A percentile compares a stretch with the other conserved stretches of the same genome.
Conservation (phyloP, 2,888 invertebrate genomes). For the Entomobrya proxima region DNA sequence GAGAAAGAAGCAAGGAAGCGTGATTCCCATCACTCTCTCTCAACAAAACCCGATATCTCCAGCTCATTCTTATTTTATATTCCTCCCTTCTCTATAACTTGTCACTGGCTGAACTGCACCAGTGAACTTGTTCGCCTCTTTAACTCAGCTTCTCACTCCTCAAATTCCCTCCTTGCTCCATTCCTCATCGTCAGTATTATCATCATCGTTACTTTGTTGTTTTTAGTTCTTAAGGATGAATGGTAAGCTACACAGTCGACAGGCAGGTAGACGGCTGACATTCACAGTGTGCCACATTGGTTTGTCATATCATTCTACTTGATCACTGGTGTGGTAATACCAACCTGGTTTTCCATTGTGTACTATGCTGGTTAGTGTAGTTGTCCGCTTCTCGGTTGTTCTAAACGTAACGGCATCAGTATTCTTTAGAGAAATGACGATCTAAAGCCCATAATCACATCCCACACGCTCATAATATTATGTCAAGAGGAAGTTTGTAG, state of each 20-base stretch:
- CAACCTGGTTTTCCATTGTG: not conserved
- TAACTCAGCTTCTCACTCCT: not conserved
- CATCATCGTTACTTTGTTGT: conserved; percentile 42
- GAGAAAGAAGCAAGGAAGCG: conserved; percentile 69
- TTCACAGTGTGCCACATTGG: conserved; percentile 1
- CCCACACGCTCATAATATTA: conserved; percentile 61
- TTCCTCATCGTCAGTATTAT: conserved; percentile 47
- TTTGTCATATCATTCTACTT: conserved; percentile 29
- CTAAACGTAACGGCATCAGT: conserved; percentile 20
- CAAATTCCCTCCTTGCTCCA: conserved; percentile 44
- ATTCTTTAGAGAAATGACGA: conserved; percentile 61
- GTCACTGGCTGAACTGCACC: conserved; percentile 57
- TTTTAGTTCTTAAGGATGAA: conserved; percentile 28
- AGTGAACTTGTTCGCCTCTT: conserved; percentile 34
- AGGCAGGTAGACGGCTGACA: conserved; percentile 27
- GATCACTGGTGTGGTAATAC: conserved; percentile 24
- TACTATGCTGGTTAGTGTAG: not conserved
- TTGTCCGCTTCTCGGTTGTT: not conserved
- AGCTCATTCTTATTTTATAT: conserved; percentile 61
- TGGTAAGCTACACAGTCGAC: conserved; percentile 19
- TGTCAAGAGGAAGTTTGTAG: conserved; percentile 56
- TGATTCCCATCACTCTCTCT: conserved; percentile 70
- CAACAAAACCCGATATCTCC: conserved; percentile 34
- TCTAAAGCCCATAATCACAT: conserved; percentile 63
- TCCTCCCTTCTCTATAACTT: conserved; percentile 48